Evolutionary conservation across 2,113 vertebrate species (phyloP), one percentile per base, ranked within the genome.

Genomic region (Ochotona princeps): DNA sequence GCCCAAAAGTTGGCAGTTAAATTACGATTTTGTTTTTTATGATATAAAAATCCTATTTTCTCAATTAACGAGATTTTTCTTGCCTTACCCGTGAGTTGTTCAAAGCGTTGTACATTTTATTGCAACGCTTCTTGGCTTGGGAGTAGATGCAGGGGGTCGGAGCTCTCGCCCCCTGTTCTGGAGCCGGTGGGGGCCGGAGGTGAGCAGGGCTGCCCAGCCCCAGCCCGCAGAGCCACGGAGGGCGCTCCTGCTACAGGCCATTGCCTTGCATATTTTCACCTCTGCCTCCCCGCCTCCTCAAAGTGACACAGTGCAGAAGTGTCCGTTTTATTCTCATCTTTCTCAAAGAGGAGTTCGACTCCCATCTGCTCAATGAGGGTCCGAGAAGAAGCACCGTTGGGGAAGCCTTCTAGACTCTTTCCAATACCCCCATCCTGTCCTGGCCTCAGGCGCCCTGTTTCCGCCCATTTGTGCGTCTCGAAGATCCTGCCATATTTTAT

Each of bases 41-140:
- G 96, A 97, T 97, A 90, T 97, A 91, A 97, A 97, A 98, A 98
- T 97, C 98, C 97, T 98, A 96, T 98, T 98, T 98, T 97, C 97
- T 98, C 98, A 98, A 97, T 98, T 98, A 98, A 98, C 97, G 96
- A 54, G 93, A 97, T 97, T 98, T 96, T 97, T 97, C 97, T 98
- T 97, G 97, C 96, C 96, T 98, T 97, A 96, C 94, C 97, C 94
- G 97, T 28, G 95, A 98, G 96, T 97, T 97, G 98, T 98, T 98
- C 97, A 98, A 96, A 94, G 97, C 81, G 82, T 95, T 96, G 95
- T 98, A 97, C 97, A 97, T 98, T 98, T 98, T 97, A 97, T 93
- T 96, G 92, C 94, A 90, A 95, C 84, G 93, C 83, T 92, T 96
- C 92, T 93, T 86, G 97, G 95, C 96, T 96, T 91, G 90, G 89